Conservation (phyloP, 1,140 invertebrate species). For the Caenorhabditis latens region DNA sequence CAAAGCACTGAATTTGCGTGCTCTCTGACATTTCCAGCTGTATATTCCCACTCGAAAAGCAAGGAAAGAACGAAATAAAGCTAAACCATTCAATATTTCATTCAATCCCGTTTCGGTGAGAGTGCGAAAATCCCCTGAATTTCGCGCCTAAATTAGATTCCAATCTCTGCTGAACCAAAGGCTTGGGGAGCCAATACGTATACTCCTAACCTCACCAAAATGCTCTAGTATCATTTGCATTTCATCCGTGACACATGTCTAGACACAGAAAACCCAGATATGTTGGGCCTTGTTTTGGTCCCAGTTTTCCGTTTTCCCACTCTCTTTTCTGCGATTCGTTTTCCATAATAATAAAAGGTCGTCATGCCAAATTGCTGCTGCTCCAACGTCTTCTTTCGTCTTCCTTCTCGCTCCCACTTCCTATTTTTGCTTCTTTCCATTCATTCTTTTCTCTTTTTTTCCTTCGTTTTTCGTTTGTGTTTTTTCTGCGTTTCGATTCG, state of each 20-base stretch:
- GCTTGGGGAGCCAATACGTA: neutral
- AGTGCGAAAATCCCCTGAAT: neutral
- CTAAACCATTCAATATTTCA: neutral
- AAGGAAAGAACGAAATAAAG: too few species aligned
- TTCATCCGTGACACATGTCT: neutral
- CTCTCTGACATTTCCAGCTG: too few species aligned
- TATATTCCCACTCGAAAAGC: too few species aligned
- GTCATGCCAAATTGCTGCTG: constrained; percentile 37
- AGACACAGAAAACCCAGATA: neutral
- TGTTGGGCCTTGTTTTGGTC: neutral
- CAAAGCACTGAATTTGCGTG: too few species aligned
- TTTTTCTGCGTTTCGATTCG: neutral
- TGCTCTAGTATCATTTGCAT: constrained; percentile 14
- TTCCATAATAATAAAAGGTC: constrained; percentile 42
- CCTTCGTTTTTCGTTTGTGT: neutral
- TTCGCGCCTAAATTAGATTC: constrained; percentile 41
- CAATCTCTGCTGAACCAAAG: neutral
- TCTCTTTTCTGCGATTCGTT: neutral
- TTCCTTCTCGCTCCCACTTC: neutral
- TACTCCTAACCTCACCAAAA: neutral
- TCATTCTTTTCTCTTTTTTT: neutral
- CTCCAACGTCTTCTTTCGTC: neutral
- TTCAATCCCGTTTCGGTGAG: constrained; percentile 1
- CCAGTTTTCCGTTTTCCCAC: too few species aligned
- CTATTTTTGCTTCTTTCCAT: constrained; percentile 32